A percentile compares a stretch with the other conserved stretches of the same genome.
Conservation (phyloP, 2,888 invertebrate genomes). For the Molanna angustata region DNA sequence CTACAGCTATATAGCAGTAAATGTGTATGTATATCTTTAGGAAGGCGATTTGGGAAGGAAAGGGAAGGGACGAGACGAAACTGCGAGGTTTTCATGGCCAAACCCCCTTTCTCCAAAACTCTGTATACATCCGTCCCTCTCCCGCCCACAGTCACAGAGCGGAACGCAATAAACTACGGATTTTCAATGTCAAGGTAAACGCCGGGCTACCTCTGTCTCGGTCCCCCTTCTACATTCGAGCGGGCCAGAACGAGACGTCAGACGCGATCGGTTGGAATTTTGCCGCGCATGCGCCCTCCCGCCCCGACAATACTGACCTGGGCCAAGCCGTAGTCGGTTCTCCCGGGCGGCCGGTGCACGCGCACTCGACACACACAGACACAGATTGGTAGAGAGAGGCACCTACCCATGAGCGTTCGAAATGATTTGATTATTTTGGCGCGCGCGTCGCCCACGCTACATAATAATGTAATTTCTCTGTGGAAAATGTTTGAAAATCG, state of each 20-base stretch:
- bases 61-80: constrained; percentile 11
- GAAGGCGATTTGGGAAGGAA: too few relatives aligned
- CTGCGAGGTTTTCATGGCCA: constrained; percentile 24
- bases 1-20: too few relatives aligned
- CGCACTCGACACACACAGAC: constrained; percentile 10
- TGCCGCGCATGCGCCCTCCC: constrained; percentile 17
- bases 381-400: too few relatives aligned
- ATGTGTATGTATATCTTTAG: too few relatives aligned
- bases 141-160: not conserved
- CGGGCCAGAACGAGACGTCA: not conserved
- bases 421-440: not conserved
- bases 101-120: constrained; percentile 17
- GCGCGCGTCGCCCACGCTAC: not conserved
- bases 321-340: constrained; percentile 24
- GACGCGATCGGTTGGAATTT: too few relatives aligned
- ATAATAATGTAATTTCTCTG: too few relatives aligned
- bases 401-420: too few relatives aligned
- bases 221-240: constrained; percentile 2
- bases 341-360: constrained; percentile 20
- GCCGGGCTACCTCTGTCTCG: constrained; percentile 8
- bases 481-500: not conserved
- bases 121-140: not conserved
- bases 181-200: constrained; percentile 28
- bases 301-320: constrained; percentile 29
- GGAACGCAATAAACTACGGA: constrained; percentile 1